Conservation (phyloP, 2,113 vertebrate species). For the Parus major region DNA sequence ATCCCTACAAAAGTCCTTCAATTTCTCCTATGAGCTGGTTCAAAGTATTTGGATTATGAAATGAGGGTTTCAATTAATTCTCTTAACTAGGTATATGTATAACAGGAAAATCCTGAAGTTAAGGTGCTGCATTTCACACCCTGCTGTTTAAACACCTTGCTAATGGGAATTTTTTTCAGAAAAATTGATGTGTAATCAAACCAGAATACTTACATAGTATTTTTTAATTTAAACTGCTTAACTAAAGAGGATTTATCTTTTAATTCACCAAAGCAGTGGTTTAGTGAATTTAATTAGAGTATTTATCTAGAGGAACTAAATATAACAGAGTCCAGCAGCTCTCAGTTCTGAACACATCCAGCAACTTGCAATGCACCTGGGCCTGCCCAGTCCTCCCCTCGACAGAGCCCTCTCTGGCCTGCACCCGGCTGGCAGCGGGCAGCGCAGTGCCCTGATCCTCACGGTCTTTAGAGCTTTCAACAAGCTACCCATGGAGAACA, state of each 20-base stretch:
- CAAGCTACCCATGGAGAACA: background rate
- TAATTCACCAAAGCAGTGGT: background rate
- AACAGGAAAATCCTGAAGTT: background rate
- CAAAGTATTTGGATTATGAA: background rate
- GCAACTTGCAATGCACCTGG: background rate
- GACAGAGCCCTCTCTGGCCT: background rate
- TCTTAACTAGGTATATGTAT: background rate
- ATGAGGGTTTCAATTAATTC: background rate
- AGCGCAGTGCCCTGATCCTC: background rate
- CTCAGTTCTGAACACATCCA: background rate
- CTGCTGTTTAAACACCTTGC: background rate
- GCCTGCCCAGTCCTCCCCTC: background rate
- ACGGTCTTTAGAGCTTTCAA: background rate
- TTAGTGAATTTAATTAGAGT: background rate
- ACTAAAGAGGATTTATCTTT: background rate
- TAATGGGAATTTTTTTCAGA: background rate
- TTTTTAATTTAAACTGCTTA: background rate
- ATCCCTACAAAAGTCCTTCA: background rate
- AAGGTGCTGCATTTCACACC: background rate
- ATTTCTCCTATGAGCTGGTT: background rate
- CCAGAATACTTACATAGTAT: background rate
- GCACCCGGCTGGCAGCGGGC: accelerated
- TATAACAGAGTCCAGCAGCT: background rate
- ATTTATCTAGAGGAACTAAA: background rate
- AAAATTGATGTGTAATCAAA: background rate